phyloP scores from a whole-genome alignment of 2,888 invertebrate genomes.

The Sepiola atlantica region DNA sequence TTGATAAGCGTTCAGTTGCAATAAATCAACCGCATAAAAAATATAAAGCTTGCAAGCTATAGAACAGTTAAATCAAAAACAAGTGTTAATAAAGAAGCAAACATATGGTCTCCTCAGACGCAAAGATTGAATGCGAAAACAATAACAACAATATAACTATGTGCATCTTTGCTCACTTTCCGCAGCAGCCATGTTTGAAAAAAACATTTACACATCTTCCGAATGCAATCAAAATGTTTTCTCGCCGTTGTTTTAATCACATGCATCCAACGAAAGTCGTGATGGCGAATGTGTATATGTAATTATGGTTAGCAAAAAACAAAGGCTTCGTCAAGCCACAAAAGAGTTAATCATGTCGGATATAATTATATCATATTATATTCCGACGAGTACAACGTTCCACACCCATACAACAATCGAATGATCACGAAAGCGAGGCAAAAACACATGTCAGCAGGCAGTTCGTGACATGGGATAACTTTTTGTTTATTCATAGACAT shows the following conservation, averaged over 20 bases:
- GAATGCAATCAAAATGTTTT: slow-evolving; percentile 8
- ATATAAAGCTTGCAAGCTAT: neutral
- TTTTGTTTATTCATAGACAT: neutral
- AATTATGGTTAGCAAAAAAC: neutral
- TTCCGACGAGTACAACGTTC: neutral
- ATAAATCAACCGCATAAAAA: neutral
- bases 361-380: neutral
- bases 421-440: neutral
- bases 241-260: slow-evolving; percentile 18
- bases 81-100: neutral
- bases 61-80: neutral
- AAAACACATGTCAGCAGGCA: neutral
- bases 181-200: neutral
- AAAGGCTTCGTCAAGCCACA: neutral
- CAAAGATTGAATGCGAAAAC: neutral
- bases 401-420: neutral
- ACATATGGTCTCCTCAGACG: neutral
- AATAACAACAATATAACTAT: neutral
- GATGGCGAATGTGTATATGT: neutral
- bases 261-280: neutral
- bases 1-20: neutral
- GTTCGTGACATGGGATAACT: neutral
- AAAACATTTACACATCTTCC: neutral
- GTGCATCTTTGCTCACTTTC: neutral
- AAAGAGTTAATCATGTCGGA: neutral